Evolutionary conservation across 2,797 vertebrate genomes (phyloP), one percentile per base, ranked within the genome.

Genomic region (Eidolon dupreanum): DNA sequence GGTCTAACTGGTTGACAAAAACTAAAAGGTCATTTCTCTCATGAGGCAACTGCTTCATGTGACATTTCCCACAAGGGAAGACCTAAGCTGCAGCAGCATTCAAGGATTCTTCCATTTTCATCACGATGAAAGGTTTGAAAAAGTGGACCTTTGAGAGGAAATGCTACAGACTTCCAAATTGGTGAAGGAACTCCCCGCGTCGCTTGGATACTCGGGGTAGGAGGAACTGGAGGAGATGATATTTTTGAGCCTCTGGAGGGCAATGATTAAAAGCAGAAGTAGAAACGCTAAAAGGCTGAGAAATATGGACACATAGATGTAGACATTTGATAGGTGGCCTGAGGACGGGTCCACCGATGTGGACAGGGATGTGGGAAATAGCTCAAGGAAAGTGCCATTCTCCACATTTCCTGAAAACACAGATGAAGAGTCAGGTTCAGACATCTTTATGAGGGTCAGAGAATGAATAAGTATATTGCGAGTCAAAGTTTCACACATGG

Each of bases 121-220:
- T 99, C 98, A 99, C 1, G 98, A 98, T 59, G 99, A 99, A 94
- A 99, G 98, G 41, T 99, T 99, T 94, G 99, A 99, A 95, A 99
- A 98, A 90, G 99, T 99, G 88, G 99, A 99, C 92, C 97, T 98
- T 97, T 99, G 99, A 38, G 99, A 99, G 26, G 99, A 99, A 98
- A 99, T 98, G 93, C 99, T 99, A 70, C 99, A 99, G 98, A 99
- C 99, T 98, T 99, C 99, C 98, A 99, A 99, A 98, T 99, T 99
- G 97, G 99, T 99, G 98, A 99, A 99, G 6, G 99, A 99, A 98
- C 99, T 99, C 70, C 99, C 99, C 33, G 98, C 98, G 84, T 99
- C 99, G n/a, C 99, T 99, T 93, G 99, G 99, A 97, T 99, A 99
- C 98, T 99, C 99, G 0, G 99, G 99, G 85, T 99, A 99, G 0